Percentiles rank a stretch among this genome's conserved stretches.
These are phyloP conservation scores for Echinops telfairi DNA, from an alignment of 2,113 vertebrate species.

Conservation along the genomic window DNA sequence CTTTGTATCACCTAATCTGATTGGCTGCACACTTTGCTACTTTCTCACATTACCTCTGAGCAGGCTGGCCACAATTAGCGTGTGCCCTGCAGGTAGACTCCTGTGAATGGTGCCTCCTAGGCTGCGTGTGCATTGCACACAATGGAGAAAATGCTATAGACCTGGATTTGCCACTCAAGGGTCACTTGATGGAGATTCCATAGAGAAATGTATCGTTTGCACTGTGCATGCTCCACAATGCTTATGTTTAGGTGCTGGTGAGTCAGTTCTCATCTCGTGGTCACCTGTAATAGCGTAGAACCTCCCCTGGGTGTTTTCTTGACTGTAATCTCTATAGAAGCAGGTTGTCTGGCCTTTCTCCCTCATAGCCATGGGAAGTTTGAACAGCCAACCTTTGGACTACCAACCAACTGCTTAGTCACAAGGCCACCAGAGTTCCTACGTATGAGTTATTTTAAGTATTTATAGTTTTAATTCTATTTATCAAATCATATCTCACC, in stretches of 20 bases:
- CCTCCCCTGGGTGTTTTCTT: neutral
- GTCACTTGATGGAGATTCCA: neutral
- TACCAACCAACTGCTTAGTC: neutral
- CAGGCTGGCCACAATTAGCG: too few species aligned
- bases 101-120: neutral
- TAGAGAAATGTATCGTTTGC: neutral
- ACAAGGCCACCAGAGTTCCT: neutral
- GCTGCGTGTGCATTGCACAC: neutral
- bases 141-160: fast-evolving
- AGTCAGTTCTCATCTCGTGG: neutral
- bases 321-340: neutral
- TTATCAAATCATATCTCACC: neutral
- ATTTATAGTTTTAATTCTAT: neutral
- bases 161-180: neutral
- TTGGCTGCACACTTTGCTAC: fast-evolving
- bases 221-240: neutral
- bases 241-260: neutral
- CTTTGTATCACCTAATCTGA: neutral
- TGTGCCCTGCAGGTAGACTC: neutral
- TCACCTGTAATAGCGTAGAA: neutral
- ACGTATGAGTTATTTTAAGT: neutral
- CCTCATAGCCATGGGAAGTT: neutral
- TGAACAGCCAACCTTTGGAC: neutral
- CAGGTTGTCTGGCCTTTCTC: neutral
- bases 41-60: neutral